A percentile compares a stretch with the other conserved stretches of the same genome.
phyloP scores from a whole-genome alignment of 30 jellyfish, hydroid and myxozoan genomes.

The Mastigias papua region DNA sequence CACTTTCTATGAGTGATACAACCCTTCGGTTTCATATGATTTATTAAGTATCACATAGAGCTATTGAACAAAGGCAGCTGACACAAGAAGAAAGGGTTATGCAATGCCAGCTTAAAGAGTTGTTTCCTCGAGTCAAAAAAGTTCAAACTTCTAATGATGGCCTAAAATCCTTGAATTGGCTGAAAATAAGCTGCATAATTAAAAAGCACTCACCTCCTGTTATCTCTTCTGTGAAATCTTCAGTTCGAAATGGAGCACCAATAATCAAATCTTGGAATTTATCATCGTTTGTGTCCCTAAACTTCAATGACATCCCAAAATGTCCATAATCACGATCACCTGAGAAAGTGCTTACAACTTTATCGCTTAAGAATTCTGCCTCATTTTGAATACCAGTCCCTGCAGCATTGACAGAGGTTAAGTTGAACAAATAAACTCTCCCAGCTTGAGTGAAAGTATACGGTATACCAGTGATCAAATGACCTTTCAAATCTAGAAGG shows the following conservation, averaged over 20 bases:
- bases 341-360: conserved; percentile 42
- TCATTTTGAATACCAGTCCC: conserved; percentile 2
- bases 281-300: conserved; percentile 36
- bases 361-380: conserved; percentile 6
- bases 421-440: conserved; percentile 46
- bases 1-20: no score
- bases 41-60: no score
- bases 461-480: conserved; percentile 64
- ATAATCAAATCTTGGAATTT: conserved; percentile 53
- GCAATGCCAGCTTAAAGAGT: no score
- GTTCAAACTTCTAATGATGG: no score
- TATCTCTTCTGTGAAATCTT: conserved; percentile 73
- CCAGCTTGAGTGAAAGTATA: conserved; percentile 80
- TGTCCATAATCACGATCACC: conserved; percentile 81
- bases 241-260: conserved; percentile 72
- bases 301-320: conserved; percentile 58
- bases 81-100: no score
- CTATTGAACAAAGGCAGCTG: no score
- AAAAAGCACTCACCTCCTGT: conserved; percentile 60
- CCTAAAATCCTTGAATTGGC: no score
- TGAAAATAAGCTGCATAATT: no score
- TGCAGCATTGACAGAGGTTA: conserved; percentile 14
- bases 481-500: conserved; percentile 74
- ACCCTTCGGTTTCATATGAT: no score
- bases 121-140: no score